Base-by-base conservation (phyloP, 2,113 vertebrate species). In the Collichthys lucidus region DNA sequence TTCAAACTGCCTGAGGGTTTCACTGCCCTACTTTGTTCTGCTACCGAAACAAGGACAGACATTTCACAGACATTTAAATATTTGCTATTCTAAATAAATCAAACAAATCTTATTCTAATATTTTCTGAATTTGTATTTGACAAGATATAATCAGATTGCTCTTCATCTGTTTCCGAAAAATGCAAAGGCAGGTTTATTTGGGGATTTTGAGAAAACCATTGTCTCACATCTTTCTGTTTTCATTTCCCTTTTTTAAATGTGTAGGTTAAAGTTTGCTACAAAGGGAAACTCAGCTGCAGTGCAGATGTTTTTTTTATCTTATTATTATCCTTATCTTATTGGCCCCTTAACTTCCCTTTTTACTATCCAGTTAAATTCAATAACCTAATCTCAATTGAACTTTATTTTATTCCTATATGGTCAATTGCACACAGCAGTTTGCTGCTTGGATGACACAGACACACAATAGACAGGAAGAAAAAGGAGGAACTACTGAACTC, bases 161-260 rank as follows among this genome's bases (percentile, higher is more conserved):
- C 24, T 11, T 61, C 19, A 20, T 64, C 24, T 56, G 15, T 14
- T 35, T 69, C 40, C 35, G n/a, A n/a, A 53, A 53, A 60, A 42
- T 4, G 35, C 20, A 10, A 65, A 49, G 60, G 29, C 1, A 5
- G 2, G 11, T 60, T 49, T 69, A 47, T 57, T 79, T 77, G 46
- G 11, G 15, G 17, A 14, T 35, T 22, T 19, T 49, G 7, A 67
- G 15, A 57, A 57, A 31, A 12, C 16, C 35, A 8, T 29, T 3
- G 3, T 17, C 29, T 60, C 44, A 42, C 6, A 52, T 66, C 3
- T 66, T 29, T 50, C 5, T 35, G 17, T 50, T 77, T 53, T 84
- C 67, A 84, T 59, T 84, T 83, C 86, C 52, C 47, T 15, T 72
- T 87, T 85, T 77, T 2, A 26, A 20, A 62, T 66, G 3, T 65